Evolutionary conservation across 2,888 invertebrate species (phyloP).

Genomic region (Philereme transversata): DNA sequence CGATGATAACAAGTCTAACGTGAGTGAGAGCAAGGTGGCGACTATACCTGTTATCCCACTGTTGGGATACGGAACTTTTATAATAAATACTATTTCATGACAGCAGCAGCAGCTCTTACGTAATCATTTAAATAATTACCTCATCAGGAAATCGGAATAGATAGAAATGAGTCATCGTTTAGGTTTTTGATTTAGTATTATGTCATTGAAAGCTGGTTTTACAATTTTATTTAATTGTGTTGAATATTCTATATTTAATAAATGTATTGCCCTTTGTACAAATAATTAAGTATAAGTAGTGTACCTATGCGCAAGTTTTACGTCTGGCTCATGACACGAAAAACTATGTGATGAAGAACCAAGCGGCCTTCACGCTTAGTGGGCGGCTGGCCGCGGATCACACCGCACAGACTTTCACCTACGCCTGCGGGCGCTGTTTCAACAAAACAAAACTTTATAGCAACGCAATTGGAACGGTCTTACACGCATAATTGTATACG

Average conservation of each 20-base stretch:
- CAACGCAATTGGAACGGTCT: conserved; percentile 24
- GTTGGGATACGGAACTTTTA: no score
- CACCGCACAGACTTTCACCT: conserved; percentile 68
- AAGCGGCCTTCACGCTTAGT: conserved; percentile 76
- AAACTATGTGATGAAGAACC: conserved; percentile 46
- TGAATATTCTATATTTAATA: not conserved
- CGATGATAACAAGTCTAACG: no score
- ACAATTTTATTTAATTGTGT: not conserved
- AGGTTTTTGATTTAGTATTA: not conserved
- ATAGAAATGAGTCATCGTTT: conserved; percentile 8
- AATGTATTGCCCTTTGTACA: not conserved
- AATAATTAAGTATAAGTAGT: not conserved
- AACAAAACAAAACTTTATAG: conserved; percentile 58
- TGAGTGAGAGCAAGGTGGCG: no score
- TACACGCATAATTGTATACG: conserved; percentile 31
- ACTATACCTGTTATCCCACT: no score
- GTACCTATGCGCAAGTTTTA: conserved; percentile 24
- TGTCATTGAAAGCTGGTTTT: not conserved
- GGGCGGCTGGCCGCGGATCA: conserved; percentile 65
- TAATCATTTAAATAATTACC: conserved; percentile 4
- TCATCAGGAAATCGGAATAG: conserved; percentile 10
- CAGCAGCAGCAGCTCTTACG: no score
- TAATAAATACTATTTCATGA: no score
- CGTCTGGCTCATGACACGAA: conserved; percentile 40
- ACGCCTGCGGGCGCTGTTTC: conserved; percentile 55